A percentile compares a stretch with the other conserved stretches of the same genome.
Evolutionary conservation across 2,113 vertebrate species (phyloP).

Genomic region (Myxocyprinus asiaticus): DNA sequence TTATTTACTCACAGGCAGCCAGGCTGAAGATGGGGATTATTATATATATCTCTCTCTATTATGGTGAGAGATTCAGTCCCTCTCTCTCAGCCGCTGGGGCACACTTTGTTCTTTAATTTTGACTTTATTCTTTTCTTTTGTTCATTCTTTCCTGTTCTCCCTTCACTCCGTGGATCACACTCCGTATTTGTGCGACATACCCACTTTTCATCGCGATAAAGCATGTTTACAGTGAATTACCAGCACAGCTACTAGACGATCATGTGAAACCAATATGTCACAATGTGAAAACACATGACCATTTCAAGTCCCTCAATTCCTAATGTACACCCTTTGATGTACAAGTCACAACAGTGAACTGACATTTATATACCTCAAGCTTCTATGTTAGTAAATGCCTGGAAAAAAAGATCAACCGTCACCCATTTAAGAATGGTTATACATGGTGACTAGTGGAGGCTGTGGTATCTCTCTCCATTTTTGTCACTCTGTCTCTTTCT

Average conservation of each 20-base stretch:
- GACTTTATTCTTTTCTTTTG: too few relatives aligned
- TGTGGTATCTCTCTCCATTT: background rate
- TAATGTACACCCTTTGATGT: background rate
- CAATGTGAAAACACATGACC: too few relatives aligned
- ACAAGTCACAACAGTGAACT: background rate
- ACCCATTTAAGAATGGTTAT: background rate
- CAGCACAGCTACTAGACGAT: too few relatives aligned
- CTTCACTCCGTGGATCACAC: too few relatives aligned
- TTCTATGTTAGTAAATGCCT: background rate
- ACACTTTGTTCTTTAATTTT: background rate
- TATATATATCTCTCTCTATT: constrained; percentile 18
- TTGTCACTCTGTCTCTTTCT: constrained; percentile 3
- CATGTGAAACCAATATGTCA: too few relatives aligned
- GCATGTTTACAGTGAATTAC: too few relatives aligned
- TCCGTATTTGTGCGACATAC: too few relatives aligned
- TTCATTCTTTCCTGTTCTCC: too few relatives aligned
- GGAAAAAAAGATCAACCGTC: background rate
- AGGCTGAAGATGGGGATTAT: constrained; percentile 4
- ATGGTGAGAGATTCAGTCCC: constrained; percentile 13
- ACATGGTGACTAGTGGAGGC: background rate
- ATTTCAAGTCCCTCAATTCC: background rate
- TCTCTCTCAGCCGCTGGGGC: background rate
- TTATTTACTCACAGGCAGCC: background rate
- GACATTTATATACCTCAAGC: background rate
- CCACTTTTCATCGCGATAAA: too few relatives aligned